These are phyloP conservation scores for Diachrysia chrysitis DNA, from an alignment of 2,888 invertebrate species.

Conservation along the genomic window DNA sequence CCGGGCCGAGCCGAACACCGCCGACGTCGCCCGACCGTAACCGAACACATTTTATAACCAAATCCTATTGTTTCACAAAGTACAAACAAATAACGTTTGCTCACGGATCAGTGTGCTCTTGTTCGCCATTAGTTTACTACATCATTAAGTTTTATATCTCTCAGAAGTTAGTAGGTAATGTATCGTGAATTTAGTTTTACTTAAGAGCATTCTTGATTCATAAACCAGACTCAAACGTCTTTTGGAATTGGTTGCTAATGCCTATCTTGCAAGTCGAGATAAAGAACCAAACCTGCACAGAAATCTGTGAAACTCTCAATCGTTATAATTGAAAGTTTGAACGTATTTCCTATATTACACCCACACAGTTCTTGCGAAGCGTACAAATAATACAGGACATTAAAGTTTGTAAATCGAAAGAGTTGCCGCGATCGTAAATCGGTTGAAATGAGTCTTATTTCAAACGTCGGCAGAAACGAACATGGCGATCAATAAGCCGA, in stretches of 20 bases:
- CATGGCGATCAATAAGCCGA: conserved; percentile 64
- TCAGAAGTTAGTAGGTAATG: not conserved
- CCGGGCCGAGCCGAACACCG: conserved; percentile 32
- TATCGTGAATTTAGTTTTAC: not conserved
- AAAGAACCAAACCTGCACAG: no score
- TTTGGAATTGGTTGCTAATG: no score
- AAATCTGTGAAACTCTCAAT: no score
- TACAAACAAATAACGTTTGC: conserved; percentile 45
- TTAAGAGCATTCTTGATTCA: not conserved
- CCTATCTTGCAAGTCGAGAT: no score
- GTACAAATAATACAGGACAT: conserved; percentile 37
- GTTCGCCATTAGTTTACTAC: conserved; percentile 28
- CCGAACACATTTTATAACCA: conserved; percentile 56
- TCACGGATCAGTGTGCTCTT: conserved; percentile 35
- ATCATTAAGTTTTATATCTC: not conserved
- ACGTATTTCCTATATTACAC: conserved; percentile 27
- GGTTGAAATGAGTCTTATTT: conserved; percentile 60
- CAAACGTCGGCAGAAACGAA: conserved; percentile 62
- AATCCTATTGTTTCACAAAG: conserved; percentile 53
- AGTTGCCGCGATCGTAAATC: conserved; percentile 56
- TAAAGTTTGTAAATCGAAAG: conserved; percentile 42
- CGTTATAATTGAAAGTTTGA: no score
- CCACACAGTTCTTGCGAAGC: conserved; percentile 48
- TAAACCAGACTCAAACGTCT: not conserved
- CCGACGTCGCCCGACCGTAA: conserved; percentile 44